Conservation (phyloP, 2,113 vertebrate genomes). For the Rhagologus leucostigma region DNA sequence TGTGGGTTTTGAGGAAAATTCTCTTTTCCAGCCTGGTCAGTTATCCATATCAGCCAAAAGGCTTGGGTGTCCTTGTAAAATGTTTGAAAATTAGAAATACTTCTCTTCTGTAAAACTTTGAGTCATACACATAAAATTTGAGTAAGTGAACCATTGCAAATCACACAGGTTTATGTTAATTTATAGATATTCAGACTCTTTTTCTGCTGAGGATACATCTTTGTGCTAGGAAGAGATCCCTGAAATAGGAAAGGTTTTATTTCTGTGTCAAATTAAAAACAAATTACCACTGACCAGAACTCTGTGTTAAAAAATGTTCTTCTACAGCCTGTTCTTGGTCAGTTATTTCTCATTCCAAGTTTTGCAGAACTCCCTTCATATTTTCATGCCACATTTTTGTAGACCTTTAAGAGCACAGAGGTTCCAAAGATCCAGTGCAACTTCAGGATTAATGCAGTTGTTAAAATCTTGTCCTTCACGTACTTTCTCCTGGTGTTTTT, state of each 20-base stretch:
- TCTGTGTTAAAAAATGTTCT: background rate
- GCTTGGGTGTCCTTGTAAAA: background rate
- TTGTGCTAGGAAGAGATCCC: background rate
- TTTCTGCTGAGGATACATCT: background rate
- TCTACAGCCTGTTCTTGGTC: background rate
- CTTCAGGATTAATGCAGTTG: background rate
- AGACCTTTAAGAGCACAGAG: background rate
- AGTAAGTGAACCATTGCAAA: background rate
- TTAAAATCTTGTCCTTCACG: background rate
- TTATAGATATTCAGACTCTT: background rate
- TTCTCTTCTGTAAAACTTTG: background rate
- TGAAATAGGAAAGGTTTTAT: background rate
- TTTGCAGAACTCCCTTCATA: background rate
- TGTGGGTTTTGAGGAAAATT: background rate
- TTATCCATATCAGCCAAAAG: background rate
- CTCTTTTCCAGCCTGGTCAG: background rate
- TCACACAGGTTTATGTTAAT: background rate
- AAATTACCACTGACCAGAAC: background rate
- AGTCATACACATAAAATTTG: background rate
- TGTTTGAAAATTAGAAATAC: background rate
- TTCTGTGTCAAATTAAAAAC: background rate
- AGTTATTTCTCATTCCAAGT: background rate
- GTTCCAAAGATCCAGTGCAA: background rate
- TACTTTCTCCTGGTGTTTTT: background rate
- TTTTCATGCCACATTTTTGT: background rate